Evolutionary conservation across 2,113 vertebrate species (phyloP).

Genomic region (Acanthisitta chloris): DNA sequence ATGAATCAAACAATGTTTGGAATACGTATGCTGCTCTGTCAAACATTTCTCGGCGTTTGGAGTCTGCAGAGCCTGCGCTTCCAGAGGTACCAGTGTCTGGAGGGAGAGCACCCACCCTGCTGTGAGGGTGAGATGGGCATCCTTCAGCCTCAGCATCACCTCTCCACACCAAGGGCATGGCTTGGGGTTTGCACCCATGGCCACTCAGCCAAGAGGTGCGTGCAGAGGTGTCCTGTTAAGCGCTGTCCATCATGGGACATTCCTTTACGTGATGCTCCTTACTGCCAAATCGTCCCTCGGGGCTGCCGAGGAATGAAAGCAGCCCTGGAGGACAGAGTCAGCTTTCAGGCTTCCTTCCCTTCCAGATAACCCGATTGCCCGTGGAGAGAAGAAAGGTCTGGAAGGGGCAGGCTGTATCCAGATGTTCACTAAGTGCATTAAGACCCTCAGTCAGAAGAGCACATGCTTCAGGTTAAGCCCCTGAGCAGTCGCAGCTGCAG

Average conservation of each 20-base stretch:
- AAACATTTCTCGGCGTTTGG: slow-evolving; percentile 71
- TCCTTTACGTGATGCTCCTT: neutral
- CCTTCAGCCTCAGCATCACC: neutral
- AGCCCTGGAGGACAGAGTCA: neutral
- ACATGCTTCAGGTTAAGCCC: slow-evolving; percentile 64
- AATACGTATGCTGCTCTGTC: slow-evolving; percentile 72
- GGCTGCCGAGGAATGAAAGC: neutral
- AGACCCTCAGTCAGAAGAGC: slow-evolving; percentile 39
- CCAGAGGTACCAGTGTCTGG: slow-evolving; percentile 54
- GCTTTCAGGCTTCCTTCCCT: slow-evolving; percentile 57
- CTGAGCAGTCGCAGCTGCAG: slow-evolving; percentile 57
- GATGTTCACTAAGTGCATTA: slow-evolving; percentile 50
- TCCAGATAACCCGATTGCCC: slow-evolving; percentile 50
- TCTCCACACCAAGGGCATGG: neutral
- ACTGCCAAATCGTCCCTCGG: neutral
- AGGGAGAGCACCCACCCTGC: neutral
- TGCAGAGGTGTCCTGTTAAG: slow-evolving; percentile 26
- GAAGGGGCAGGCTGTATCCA: neutral
- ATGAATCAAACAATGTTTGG: slow-evolving; percentile 82
- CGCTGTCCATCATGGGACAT: slow-evolving; percentile 12
- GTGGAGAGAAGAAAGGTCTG: slow-evolving; percentile 46
- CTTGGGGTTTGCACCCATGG: rapidly evolving
- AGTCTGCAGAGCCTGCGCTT: slow-evolving; percentile 67
- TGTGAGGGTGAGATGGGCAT: neutral
- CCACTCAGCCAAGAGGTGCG: rapidly evolving